Evolutionary conservation across 2,888 invertebrate species (phyloP).

Genomic region (Phengaris arion): DNA sequence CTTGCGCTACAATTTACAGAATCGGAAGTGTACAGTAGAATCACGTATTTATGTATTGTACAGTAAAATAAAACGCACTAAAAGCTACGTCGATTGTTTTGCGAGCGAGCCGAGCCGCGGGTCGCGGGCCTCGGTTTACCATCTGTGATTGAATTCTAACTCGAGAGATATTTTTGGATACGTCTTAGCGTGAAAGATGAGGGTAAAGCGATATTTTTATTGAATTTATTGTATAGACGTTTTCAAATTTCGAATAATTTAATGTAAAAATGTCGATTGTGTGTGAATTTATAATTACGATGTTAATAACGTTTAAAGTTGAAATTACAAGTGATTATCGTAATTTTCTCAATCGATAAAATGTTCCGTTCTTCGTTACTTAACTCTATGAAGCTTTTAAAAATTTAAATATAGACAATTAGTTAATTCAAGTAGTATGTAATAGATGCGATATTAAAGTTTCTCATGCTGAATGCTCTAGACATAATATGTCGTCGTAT

Average conservation of each 20-base stretch:
- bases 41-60: background rate
- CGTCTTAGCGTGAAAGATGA: constrained; percentile 29
- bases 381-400: background rate
- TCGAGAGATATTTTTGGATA: constrained; percentile 41
- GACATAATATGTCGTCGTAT: background rate
- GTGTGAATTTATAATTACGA: constrained; percentile 7
- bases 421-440: background rate
- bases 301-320: background rate
- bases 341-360: background rate
- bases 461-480: background rate
- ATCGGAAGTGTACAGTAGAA: background rate
- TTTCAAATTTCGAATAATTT: constrained; percentile 24
- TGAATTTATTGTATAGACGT: constrained; percentile 27
- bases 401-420: background rate
- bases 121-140: constrained; percentile 32
- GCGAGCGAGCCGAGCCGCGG: background rate
- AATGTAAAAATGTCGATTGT: constrained; percentile 17
- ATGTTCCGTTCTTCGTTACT: background rate
- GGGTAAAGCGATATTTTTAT: constrained; percentile 27
- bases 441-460: background rate
- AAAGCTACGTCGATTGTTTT: background rate
- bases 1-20: background rate
- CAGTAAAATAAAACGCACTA: background rate
- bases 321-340: background rate
- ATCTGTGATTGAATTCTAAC: constrained; percentile 39